A percentile compares a stretch with the other conserved stretches of the same genome.
These are phyloP conservation scores for Telenomus remus DNA, from an alignment of 1,140 invertebrate species.

Conservation along the genomic window DNA sequence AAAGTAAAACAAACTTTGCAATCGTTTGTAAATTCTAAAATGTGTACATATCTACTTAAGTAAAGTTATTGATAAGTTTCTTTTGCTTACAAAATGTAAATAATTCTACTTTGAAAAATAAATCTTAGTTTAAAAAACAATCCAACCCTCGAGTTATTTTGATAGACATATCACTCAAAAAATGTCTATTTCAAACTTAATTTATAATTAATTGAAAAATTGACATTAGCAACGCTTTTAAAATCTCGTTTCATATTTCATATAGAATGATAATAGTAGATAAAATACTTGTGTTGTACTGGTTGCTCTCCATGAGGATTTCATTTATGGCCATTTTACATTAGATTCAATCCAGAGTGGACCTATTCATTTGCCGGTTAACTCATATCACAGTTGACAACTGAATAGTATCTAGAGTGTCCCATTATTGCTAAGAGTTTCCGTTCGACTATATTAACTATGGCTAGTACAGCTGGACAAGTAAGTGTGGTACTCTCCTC, in stretches of 20 bases:
- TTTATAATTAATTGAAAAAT: too few species aligned
- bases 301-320: not conserved
- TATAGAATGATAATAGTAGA: not conserved
- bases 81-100: not conserved
- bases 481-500: constrained; percentile 44
- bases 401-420: too few species aligned
- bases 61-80: not conserved
- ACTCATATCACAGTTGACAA: not conserved
- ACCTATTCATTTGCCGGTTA: constrained; percentile 1
- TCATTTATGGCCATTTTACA: too few species aligned
- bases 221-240: too few species aligned
- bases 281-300: not conserved
- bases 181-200: too few species aligned
- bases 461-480: constrained; percentile 60
- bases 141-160: too few species aligned
- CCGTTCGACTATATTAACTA: constrained; percentile 25
- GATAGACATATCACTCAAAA: too few species aligned
- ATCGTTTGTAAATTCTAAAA: not conserved
- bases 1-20: not conserved
- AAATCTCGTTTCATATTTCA: too few species aligned
- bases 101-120: not conserved
- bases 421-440: too few species aligned
- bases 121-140: too few species aligned
- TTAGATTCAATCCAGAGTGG: too few species aligned
- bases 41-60: not conserved